Conservation (phyloP, 2,113 vertebrate species). For the Caranx ignobilis region DNA sequence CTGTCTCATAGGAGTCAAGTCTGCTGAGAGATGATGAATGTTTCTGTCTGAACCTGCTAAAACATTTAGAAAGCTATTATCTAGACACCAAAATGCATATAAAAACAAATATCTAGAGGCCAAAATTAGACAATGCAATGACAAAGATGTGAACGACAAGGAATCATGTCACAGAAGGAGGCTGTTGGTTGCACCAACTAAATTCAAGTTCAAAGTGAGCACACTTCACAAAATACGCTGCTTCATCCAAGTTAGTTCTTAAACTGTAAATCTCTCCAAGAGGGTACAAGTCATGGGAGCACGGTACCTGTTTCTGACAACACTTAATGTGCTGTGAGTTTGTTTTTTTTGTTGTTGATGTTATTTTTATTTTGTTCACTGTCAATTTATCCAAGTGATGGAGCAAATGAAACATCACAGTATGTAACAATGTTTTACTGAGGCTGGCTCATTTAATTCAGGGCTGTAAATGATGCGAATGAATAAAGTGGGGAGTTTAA, state of each 20-base stretch:
- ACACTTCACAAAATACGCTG: not conserved
- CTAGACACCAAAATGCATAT: not conserved
- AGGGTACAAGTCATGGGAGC: not conserved
- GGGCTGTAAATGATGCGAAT: not conserved
- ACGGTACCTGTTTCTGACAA: too few relatives aligned
- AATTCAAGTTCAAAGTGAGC: not conserved
- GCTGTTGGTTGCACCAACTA: not conserved
- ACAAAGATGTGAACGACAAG: not conserved
- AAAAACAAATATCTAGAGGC: not conserved
- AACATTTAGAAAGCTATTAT: constrained; percentile 22
- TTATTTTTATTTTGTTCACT: too few relatives aligned
- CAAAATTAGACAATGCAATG: not conserved
- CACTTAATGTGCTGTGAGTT: too few relatives aligned
- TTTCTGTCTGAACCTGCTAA: constrained; percentile 40
- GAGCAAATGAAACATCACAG: not conserved
- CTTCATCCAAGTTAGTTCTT: not conserved
- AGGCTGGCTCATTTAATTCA: not conserved
- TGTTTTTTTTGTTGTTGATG: not conserved
- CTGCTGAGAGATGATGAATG: constrained; percentile 3
- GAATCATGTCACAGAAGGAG: not conserved
- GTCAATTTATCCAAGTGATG: not conserved
- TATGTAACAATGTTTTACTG: not conserved
- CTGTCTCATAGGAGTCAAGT: constrained; percentile 46
- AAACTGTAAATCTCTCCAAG: not conserved
- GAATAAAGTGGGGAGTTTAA: not conserved